Evolutionary conservation across 2,113 vertebrate species (phyloP), one percentile per base, ranked within the genome.

Genomic region (Ophiodon elongatus): DNA sequence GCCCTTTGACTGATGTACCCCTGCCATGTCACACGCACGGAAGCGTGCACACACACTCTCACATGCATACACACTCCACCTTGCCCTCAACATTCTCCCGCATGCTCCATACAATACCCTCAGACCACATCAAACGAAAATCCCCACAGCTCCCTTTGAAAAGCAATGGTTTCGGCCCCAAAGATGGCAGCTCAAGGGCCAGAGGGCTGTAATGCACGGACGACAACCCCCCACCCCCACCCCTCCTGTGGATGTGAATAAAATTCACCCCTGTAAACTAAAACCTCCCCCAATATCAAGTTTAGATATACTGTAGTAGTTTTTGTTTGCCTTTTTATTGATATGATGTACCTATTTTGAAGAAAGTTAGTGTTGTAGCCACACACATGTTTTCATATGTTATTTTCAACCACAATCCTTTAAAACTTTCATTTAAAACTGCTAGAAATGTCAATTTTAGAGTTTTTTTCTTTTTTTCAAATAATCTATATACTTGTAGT

Each of bases 1-100:
- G 92, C 92, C 91, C 94, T 96, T 96, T 96, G 95, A 96, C 94
- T 95, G 95, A 95, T 95, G 94, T 91, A 83, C 92, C 93, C 94
- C 94, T 88, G 92, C 94, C 91, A 95, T 95, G 96, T 95, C 94
- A 94, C 88, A 69, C 13, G 91, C 93, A 93, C 91, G 43, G 71
- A 77, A 52, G 35, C 76, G 72, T 59, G 57, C 87, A 77, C 91
- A 67, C 74, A 83, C 93, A 85, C 92, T 21, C 86, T 86, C 90
- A 84, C 85, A 86, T 37, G 83, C 84, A 87, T 90, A 92, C 83
- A 89, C 82, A 85, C 90, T 90, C 89, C 85, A 93, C 91, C 91
- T 90, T 93, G 90, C 90, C 90, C 90, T 94, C 93, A 87, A 91
- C 91, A 91, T 93, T 94, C 93, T 93, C 94, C 88, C 85, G 90